Base-by-base conservation (phyloP, 2,113 vertebrate species). In the Anser brachyrhynchus region DNA sequence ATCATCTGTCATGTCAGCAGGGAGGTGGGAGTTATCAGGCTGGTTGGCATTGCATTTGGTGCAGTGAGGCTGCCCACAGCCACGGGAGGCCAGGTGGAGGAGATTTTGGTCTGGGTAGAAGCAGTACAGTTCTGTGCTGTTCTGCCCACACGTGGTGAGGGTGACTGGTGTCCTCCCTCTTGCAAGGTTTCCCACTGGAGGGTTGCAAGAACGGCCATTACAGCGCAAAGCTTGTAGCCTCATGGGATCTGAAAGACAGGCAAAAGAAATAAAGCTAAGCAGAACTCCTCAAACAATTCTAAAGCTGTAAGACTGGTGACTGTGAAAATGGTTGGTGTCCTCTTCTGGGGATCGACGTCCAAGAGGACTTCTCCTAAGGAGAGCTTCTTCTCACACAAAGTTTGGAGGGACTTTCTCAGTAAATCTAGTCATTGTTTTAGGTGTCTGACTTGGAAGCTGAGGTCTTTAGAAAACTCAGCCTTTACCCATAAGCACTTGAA, bases 131-230 rank as follows among this genome's bases (percentile, higher is more conserved):
- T 97, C 97, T 9, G 98, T 98, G 85, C 89, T 96, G 92, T 98
- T 98, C 88, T 97, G 96, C 71, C 98, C 98, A 92, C 98, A 98
- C 0, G 96, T 97, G 35, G 97, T 98, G 66, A 97, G 97, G 16
- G 98, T 99, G 89, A 91, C 75, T 35, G 99, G 98, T 6, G 84
- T 98, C 92, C 99, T 97, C 84, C 99, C 98, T 26, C 92, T 97
- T 3, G 98, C 99, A n/a, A 99, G 97, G 96, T 99, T 99, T 49
- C 98, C 98, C 79, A 99, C 95, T 0, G 98, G 97, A 54, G 99
- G 98, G 93, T 99, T 99, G 90, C 99, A 99, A 71, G 99, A 98
- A 4, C 44, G 98, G 52, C 98, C 97, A 5, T 77, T 96, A 76
- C 98, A 99, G 90, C 98, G 98, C 90, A 98, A 98, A 57, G 91